Conservation (phyloP, 2,888 invertebrate genomes). For the Dromius quadrimaculatus region DNA sequence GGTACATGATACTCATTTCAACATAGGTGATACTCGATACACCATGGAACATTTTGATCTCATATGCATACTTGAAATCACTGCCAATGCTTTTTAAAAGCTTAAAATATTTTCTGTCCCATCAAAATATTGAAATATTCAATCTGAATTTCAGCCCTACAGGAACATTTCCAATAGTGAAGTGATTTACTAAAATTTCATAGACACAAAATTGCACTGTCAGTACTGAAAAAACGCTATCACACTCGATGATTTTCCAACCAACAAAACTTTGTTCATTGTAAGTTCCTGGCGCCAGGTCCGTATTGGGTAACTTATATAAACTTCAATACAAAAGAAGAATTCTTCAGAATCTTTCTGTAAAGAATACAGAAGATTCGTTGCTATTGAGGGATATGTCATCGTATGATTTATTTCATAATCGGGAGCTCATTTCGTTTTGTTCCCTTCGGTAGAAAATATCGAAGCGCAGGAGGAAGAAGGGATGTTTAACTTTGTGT, state of each 20-base stretch:
- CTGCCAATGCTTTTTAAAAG: too few species aligned
- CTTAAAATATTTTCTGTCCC: too few species aligned
- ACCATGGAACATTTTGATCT: too few species aligned
- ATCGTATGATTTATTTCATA: slow-evolving; percentile 28
- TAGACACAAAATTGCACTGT: slow-evolving; percentile 26
- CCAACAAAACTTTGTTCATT: slow-evolving; percentile 12
- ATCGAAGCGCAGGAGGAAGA: not conserved
- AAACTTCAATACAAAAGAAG: too few species aligned
- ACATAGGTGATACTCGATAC: too few species aligned
- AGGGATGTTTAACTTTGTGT: slow-evolving; percentile 24
- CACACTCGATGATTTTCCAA: slow-evolving; percentile 27
- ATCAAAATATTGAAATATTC: too few species aligned
- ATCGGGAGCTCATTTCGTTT: slow-evolving; percentile 25
- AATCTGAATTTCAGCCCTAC: too few species aligned
- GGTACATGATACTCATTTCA: too few species aligned
- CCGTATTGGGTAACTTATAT: slow-evolving; percentile 15
- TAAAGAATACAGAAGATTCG: not conserved
- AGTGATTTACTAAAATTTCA: slow-evolving; percentile 12
- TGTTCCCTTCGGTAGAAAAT: not conserved
- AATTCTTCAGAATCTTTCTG: too few species aligned
- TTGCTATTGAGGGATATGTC: slow-evolving; percentile 11
- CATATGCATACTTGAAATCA: too few species aligned
- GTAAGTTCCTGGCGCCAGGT: slow-evolving; percentile 1
- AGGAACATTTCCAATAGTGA: slow-evolving; percentile 20
- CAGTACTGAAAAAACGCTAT: slow-evolving; percentile 13